A percentile compares a stretch with the other conserved stretches of the same genome.
These are phyloP conservation scores for Invenusta paracnida DNA, from an alignment of 2,888 invertebrate genomes.

Conservation along the genomic window DNA sequence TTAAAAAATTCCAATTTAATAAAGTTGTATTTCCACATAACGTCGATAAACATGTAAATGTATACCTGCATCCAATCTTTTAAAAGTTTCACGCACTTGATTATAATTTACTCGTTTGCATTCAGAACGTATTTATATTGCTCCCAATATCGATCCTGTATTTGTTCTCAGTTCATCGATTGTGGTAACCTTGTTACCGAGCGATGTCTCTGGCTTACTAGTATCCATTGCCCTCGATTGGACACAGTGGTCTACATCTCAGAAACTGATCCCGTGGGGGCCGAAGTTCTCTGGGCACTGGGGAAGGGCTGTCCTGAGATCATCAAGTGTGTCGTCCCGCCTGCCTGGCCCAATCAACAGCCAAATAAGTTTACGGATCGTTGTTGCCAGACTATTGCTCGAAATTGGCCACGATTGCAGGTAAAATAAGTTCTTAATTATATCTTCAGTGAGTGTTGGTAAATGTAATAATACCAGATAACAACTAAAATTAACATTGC, in stretches of 20 bases:
- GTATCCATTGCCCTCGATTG: constrained; percentile 53
- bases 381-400: constrained; percentile 43
- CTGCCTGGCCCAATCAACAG: constrained; percentile 43
- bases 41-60: no score
- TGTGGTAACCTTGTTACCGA: constrained; percentile 55
- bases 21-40: no score
- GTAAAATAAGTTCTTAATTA: no score
- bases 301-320: constrained; percentile 57
- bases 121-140: no score
- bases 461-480: no score
- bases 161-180: constrained; percentile 52
- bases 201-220: constrained; percentile 51
- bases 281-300: constrained; percentile 56
- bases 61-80: no score
- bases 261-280: constrained; percentile 51
- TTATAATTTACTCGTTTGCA: no score
- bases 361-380: constrained; percentile 40
- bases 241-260: constrained; percentile 52
- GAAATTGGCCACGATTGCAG: constrained; percentile 37
- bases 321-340: constrained; percentile 51
- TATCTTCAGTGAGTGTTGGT: no score
- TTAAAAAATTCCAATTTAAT: no score
- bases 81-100: no score
- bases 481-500: no score
- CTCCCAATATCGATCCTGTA: no score